A percentile compares a stretch with the other conserved stretches of the same genome.
phyloP scores from a whole-genome alignment of 2,888 invertebrate genomes.

The Athalia cordata region DNA sequence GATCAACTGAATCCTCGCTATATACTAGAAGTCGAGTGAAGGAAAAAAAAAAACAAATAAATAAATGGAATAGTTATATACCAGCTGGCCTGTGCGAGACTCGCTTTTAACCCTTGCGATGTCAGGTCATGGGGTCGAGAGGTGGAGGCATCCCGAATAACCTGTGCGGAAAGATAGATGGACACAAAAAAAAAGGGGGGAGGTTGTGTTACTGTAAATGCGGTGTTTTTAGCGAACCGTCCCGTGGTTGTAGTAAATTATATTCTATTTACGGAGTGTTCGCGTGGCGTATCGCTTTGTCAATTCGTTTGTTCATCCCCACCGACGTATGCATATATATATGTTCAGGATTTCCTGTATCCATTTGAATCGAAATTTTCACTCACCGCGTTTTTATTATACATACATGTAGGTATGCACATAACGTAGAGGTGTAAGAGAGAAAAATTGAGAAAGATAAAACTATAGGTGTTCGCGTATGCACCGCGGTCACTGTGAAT shows the following conservation, averaged over 20 bases:
- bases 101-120: not conserved
- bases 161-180: constrained; percentile 28
- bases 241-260: constrained; percentile 11
- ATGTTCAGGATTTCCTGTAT: constrained; percentile 25
- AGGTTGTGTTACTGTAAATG: constrained; percentile 21
- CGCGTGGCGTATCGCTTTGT: constrained; percentile 31
- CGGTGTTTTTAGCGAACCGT: constrained; percentile 37
- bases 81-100: not conserved
- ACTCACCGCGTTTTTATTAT: not conserved
- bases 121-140: not conserved
- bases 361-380: constrained; percentile 39
- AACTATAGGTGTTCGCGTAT: no score
- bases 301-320: constrained; percentile 32
- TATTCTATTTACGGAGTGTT: constrained; percentile 42
- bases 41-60: no score
- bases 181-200: not conserved
- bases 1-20: no score
- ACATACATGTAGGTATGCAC: not conserved
- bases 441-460: no score
- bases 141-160: not conserved
- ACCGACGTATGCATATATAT: not conserved
- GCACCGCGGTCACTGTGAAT: no score
- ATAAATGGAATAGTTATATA: no score
- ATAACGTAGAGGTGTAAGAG: not conserved
- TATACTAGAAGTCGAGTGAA: no score